Percentiles rank a stretch among this genome's conserved stretches.
Conservation (phyloP, 2,888 invertebrate species). For the Geophilus truncorum region DNA sequence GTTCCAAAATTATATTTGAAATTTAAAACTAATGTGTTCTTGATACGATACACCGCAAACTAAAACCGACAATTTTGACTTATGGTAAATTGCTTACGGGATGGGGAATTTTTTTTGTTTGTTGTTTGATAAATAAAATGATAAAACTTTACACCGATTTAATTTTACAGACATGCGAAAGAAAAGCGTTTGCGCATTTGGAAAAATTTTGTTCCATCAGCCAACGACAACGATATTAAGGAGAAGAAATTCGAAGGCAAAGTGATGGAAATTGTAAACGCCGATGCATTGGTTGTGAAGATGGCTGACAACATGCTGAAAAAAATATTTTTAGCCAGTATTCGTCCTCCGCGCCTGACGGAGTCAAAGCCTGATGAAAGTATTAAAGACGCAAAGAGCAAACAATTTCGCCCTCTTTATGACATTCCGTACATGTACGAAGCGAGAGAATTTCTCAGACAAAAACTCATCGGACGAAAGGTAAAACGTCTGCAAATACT, state of each 20-base stretch:
- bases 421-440: conserved; percentile 99
- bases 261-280: conserved; percentile 87
- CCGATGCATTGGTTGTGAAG: conserved; percentile 86
- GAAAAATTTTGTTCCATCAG: conserved; percentile 78
- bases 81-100: too few species aligned
- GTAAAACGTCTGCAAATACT: conserved; percentile 46
- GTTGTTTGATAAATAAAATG: too few species aligned
- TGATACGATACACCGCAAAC: too few species aligned
- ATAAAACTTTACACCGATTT: not conserved
- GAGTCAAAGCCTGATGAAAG: conserved; percentile 59
- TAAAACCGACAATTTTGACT: too few species aligned
- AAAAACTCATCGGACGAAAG: conserved; percentile 91
- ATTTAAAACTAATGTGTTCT: not conserved
- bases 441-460: conserved; percentile 92
- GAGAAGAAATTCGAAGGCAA: conserved; percentile 76
- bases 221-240: conserved; percentile 67
- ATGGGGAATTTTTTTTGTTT: too few species aligned
- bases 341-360: conserved; percentile 77
- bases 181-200: conserved; percentile 80
- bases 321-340: conserved; percentile 93
- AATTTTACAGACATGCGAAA: conserved; percentile 76
- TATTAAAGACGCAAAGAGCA: conserved; percentile 36
- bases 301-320: conserved; percentile 68
- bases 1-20: not conserved
- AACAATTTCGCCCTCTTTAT: conserved; percentile 75